Conservation (phyloP, 2,888 invertebrate species). For the Eremobia ochroleuca region DNA sequence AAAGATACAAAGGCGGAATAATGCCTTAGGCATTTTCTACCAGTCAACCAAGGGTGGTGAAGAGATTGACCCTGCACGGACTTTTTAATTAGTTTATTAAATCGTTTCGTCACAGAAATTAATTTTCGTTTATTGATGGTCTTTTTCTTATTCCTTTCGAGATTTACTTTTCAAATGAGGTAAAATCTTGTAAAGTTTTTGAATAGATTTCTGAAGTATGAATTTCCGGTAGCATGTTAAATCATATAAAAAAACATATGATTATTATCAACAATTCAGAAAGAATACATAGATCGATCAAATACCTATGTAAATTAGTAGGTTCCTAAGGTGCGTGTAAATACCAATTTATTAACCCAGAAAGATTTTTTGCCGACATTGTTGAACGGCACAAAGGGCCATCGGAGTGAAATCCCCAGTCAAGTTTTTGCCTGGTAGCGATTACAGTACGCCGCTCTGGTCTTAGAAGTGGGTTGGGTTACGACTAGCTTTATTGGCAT, state of each 20-base stretch:
- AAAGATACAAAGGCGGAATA: too few species aligned
- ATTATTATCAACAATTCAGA: not conserved
- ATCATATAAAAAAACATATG: not conserved
- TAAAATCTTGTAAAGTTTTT: conserved; percentile 25
- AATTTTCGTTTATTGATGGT: conserved; percentile 55
- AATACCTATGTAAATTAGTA: not conserved
- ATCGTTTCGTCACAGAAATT: conserved; percentile 56
- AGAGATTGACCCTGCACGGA: too few species aligned
- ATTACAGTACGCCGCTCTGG: conserved; percentile 80
- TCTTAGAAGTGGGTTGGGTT: conserved; percentile 79
- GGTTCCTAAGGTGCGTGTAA: not conserved
- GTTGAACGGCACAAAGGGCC: conserved; percentile 62
- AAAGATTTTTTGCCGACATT: conserved; percentile 69
- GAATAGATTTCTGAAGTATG: not conserved
- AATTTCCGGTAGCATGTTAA: conserved; percentile 14
- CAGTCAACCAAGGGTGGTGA: too few species aligned
- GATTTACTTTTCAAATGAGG: conserved; percentile 42
- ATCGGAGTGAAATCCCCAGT: conserved; percentile 74
- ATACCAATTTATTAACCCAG: conserved; percentile 1
- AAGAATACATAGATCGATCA: not conserved
- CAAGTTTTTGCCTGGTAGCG: conserved; percentile 83
- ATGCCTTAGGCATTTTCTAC: too few species aligned
- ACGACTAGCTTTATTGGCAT: conserved; percentile 81
- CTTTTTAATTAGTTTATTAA: conserved; percentile 61
- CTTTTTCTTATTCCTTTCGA: conserved; percentile 47